Evolutionary conservation across 2,888 invertebrate genomes (phyloP).

Genomic region (Oscheius onirici): DNA sequence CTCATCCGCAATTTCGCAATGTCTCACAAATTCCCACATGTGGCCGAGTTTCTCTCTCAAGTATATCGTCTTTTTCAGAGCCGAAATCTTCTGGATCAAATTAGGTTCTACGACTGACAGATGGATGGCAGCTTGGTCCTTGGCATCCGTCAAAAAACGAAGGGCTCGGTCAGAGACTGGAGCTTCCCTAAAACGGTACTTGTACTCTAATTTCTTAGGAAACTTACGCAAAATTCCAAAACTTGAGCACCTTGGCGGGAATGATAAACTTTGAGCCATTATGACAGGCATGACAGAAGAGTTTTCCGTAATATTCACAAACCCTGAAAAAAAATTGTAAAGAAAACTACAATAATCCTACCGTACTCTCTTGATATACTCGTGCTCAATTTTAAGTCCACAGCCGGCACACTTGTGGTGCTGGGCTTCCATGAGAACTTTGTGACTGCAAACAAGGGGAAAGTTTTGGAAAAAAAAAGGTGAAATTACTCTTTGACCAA

Average conservation of each 20-base stretch:
- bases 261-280: slow-evolving; percentile 81
- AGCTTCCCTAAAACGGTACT: slow-evolving; percentile 76
- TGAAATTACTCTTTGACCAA: slow-evolving; percentile 4
- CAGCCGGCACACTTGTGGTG: slow-evolving; percentile 86
- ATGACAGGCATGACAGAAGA: slow-evolving; percentile 88
- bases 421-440: slow-evolving; percentile 79
- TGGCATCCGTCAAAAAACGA: slow-evolving; percentile 82
- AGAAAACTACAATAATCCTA: neutral
- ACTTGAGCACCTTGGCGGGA: slow-evolving; percentile 74
- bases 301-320: slow-evolving; percentile 85
- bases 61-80: slow-evolving; percentile 66
- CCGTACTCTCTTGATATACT: slow-evolving; percentile 81
- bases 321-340: too few relatives aligned
- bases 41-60: slow-evolving; percentile 80
- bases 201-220: too few relatives aligned
- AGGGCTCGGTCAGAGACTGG: slow-evolving; percentile 85
- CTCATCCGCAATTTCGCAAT: slow-evolving; percentile 77
- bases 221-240: slow-evolving; percentile 73
- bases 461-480: neutral
- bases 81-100: slow-evolving; percentile 37
- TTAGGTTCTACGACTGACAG: slow-evolving; percentile 26
- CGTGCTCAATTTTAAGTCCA: slow-evolving; percentile 81
- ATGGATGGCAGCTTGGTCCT: slow-evolving; percentile 78
- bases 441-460: slow-evolving; percentile 24
- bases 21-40: slow-evolving; percentile 75